Percentiles rank a stretch among this genome's conserved stretches.
These are phyloP conservation scores for Diplosoma virens DNA, from an alignment of 23 tunicate species.

Conservation along the genomic window DNA sequence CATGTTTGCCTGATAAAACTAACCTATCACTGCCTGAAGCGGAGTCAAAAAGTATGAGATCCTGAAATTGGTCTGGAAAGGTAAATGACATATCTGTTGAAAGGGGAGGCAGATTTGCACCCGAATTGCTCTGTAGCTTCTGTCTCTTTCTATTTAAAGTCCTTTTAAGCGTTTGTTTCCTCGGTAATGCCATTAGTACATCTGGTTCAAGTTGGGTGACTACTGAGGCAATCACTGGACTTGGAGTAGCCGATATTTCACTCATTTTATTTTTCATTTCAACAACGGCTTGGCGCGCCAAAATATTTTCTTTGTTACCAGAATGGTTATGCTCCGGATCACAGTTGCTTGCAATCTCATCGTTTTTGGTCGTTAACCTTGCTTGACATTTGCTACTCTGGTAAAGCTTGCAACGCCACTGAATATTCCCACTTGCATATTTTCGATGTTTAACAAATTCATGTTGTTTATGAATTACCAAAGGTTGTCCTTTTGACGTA, in stretches of 20 bases:
- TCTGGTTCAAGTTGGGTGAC: slow-evolving; percentile 40
- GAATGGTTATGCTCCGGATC: slow-evolving; percentile 35
- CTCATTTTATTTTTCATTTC: slow-evolving; percentile 42
- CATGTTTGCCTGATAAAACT: slow-evolving; percentile 3
- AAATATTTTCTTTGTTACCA: slow-evolving; percentile 35
- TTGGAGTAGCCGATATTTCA: slow-evolving; percentile 31
- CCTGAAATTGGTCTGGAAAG: slow-evolving; percentile 29
- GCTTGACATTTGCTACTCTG: slow-evolving; percentile 26
- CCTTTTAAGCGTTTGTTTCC: slow-evolving; percentile 27
- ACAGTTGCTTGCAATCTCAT: slow-evolving; percentile 32
- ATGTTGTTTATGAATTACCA: slow-evolving; percentile 37
- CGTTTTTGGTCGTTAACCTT: slow-evolving; percentile 33
- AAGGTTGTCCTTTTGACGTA: slow-evolving; percentile 34
- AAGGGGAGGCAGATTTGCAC: slow-evolving; percentile 15
- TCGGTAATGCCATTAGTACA: slow-evolving; percentile 43
- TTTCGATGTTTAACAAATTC: slow-evolving; percentile 36
- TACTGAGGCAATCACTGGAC: slow-evolving; percentile 36
- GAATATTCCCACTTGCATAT: slow-evolving; percentile 33
- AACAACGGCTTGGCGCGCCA: slow-evolving; percentile 49
- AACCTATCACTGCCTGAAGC: slow-evolving; percentile 2
- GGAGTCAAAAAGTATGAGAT: not conserved
- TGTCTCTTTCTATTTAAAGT: slow-evolving; percentile 26
- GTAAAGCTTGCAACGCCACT: slow-evolving; percentile 43
- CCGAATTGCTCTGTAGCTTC: slow-evolving; percentile 22
- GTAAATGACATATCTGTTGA: slow-evolving; percentile 21